phyloP scores from a whole-genome alignment of 2,113 vertebrate species.

The Uropsilus gracilis region DNA sequence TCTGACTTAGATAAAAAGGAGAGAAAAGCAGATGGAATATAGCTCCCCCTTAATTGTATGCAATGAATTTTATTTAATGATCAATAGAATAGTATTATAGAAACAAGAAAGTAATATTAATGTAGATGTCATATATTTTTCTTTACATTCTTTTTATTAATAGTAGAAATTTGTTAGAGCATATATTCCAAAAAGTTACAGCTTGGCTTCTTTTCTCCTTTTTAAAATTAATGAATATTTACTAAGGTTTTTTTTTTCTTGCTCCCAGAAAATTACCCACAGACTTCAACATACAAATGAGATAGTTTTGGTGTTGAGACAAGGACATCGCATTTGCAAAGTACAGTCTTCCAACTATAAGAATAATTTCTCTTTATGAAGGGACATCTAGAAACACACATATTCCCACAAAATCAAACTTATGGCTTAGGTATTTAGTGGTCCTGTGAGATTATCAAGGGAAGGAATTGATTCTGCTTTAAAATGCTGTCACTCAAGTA shows the following conservation, averaged over 20 bases:
- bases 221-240: not conserved
- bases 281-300: not conserved
- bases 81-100: not conserved
- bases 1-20: not conserved
- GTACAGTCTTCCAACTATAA: not conserved
- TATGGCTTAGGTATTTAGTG: not conserved
- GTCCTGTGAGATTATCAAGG: not conserved
- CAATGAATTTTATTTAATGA: not conserved
- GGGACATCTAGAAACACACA: not conserved
- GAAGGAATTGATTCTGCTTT: not conserved
- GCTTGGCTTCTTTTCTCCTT: not conserved
- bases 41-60: not conserved
- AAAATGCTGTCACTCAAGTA: not conserved
- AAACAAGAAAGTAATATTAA: not conserved
- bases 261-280: not conserved
- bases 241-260: not conserved
- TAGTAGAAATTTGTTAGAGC: not conserved
- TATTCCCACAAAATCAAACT: not conserved
- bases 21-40: not conserved
- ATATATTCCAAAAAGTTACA: not conserved
- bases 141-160: not conserved
- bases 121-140: not conserved
- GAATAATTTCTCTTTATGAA: not conserved
- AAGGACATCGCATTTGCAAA: not conserved
- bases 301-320: not conserved